A percentile compares a stretch with the other conserved stretches of the same genome.
phyloP scores from a whole-genome alignment of 2,797 vertebrate species.

The Eupleurogrammus muticus region DNA sequence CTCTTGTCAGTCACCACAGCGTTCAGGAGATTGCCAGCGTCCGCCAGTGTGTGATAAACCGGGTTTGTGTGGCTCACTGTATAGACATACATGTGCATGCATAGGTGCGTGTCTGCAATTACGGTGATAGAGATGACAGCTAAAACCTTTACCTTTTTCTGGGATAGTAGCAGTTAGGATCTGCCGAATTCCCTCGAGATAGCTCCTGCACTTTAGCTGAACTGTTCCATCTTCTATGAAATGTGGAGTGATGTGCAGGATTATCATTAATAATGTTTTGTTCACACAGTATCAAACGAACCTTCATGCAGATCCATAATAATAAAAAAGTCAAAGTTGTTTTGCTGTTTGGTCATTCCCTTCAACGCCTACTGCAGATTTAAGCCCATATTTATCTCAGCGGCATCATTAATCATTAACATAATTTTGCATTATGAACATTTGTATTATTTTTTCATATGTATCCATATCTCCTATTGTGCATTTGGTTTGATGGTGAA shows the following conservation, averaged over 20 bases:
- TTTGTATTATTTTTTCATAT: background rate
- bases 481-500: background rate
- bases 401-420: too few relatives aligned
- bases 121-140: slow-evolving; percentile 41
- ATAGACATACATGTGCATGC: background rate
- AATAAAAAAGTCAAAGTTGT: background rate
- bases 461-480: background rate
- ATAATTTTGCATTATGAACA: background rate
- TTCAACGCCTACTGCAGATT: background rate
- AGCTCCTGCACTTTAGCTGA: slow-evolving; percentile 25
- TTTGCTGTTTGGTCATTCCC: background rate
- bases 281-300: slow-evolving; percentile 12
- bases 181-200: slow-evolving; percentile 61
- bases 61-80: slow-evolving; percentile 41
- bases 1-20: slow-evolving; percentile 36
- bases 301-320: background rate
- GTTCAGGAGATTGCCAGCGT: slow-evolving; percentile 54
- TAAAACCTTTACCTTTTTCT: slow-evolving; percentile 50
- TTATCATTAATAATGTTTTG: slow-evolving; percentile 24
- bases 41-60: slow-evolving; percentile 55
- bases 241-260: slow-evolving; percentile 24
- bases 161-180: slow-evolving; percentile 56
- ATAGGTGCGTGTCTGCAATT: slow-evolving; percentile 17
- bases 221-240: slow-evolving; percentile 48
- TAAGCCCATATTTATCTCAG: background rate